Evolutionary conservation across 2,888 invertebrate genomes (phyloP).

Genomic region (Cosmia trapezina): DNA sequence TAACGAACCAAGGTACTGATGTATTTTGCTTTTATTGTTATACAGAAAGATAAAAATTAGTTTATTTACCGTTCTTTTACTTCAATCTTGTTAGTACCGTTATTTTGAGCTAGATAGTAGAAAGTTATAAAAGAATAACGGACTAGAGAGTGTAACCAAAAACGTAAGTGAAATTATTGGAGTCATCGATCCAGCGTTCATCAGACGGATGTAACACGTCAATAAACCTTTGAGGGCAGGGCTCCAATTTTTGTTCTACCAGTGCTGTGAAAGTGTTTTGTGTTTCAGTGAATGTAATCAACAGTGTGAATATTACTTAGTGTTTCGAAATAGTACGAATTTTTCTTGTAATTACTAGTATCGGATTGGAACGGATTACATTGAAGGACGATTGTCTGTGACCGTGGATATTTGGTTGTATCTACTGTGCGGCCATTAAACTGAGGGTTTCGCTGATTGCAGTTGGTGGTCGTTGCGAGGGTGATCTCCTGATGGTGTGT

Average conservation of each 20-base stretch:
- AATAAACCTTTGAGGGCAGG: constrained; percentile 88
- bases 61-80: constrained; percentile 87
- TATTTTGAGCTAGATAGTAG: constrained; percentile 74
- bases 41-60: constrained; percentile 78
- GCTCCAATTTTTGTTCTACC: constrained; percentile 79
- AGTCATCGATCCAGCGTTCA: constrained; percentile 86
- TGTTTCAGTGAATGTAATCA: constrained; percentile 65
- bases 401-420: constrained; percentile 57
- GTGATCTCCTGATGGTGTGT: constrained; percentile 94
- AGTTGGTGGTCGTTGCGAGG: constrained; percentile 89
- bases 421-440: constrained; percentile 66
- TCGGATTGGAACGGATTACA: constrained; percentile 56
- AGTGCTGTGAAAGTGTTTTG: constrained; percentile 86
- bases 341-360: constrained; percentile 31
- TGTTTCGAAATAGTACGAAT: constrained; percentile 36
- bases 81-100: constrained; percentile 83
- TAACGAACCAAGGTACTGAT: constrained; percentile 95
- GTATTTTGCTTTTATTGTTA: constrained; percentile 87
- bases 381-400: constrained; percentile 73
- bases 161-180: constrained; percentile 69
- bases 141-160: constrained; percentile 63
- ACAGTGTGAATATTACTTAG: constrained; percentile 58
- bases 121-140: constrained; percentile 60
- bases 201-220: constrained; percentile 89
- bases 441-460: constrained; percentile 80